These are phyloP conservation scores for Trichomalopsis sarcophagae DNA, from an alignment of 1,140 invertebrate genomes.

Conservation along the genomic window DNA sequence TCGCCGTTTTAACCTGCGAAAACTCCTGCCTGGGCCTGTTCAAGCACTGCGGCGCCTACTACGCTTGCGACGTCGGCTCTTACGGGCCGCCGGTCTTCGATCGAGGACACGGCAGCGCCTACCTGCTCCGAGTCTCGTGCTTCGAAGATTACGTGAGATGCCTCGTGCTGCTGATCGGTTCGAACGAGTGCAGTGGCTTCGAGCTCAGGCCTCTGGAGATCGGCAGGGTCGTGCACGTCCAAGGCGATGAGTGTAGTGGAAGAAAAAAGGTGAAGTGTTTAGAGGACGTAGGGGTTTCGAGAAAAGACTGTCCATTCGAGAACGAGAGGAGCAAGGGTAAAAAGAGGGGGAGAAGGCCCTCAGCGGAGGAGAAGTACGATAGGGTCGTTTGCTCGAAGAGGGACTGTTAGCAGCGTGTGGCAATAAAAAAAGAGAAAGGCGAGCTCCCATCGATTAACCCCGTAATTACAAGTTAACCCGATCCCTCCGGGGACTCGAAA, in stretches of 20 bases:
- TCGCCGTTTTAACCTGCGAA: conserved; percentile 64
- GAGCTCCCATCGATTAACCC: background rate
- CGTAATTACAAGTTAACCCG: background rate
- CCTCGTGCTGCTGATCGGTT: conserved; percentile 61
- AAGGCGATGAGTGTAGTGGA: background rate
- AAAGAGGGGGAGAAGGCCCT: conserved; percentile 40
- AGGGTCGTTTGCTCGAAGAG: background rate
- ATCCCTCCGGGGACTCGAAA: background rate
- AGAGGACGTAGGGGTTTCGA: background rate
- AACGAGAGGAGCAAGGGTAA: conserved; percentile 49
- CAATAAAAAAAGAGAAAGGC: background rate
- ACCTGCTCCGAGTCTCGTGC: conserved; percentile 60
- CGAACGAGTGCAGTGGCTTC: conserved; percentile 63
- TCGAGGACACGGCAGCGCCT: conserved; percentile 59
- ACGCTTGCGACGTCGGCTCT: conserved; percentile 63
- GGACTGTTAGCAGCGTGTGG: background rate
- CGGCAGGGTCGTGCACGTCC: conserved; percentile 56
- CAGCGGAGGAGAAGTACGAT: background rate
- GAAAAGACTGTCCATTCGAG: conserved; percentile 49
- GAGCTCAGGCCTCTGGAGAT: conserved; percentile 63
- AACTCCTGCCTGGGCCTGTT: conserved; percentile 62
- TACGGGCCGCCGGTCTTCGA: conserved; percentile 63
- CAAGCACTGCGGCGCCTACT: conserved; percentile 65
- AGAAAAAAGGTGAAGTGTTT: background rate
- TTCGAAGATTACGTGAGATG: conserved; percentile 59